Percentiles rank a stretch among this genome's conserved stretches.
phyloP scores from a whole-genome alignment of 2,113 vertebrate species.

The Hyperopisus bebe region DNA sequence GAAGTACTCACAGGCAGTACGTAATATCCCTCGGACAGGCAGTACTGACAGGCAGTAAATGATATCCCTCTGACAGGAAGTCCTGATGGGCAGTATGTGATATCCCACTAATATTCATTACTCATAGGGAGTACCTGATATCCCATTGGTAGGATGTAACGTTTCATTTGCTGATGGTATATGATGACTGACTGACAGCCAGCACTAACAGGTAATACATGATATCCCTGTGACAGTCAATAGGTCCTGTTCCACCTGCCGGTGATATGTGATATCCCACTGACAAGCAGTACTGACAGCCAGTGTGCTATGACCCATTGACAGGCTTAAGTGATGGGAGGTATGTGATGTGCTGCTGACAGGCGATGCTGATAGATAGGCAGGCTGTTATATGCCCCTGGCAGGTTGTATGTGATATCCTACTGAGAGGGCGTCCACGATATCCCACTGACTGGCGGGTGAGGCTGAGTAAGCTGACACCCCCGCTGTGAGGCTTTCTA shows the following conservation, averaged over 20 bases:
- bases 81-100: too few species aligned
- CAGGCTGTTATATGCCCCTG: background rate
- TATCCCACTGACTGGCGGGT: background rate
- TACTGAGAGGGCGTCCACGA: background rate
- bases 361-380: background rate
- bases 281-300: background rate
- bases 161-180: background rate
- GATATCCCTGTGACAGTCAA: background rate
- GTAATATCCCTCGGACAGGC: background rate
- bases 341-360: background rate
- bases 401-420: background rate
- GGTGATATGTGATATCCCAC: background rate
- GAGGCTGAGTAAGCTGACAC: background rate
- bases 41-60: background rate
- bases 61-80: too few species aligned
- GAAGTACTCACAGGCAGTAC: too few species aligned
- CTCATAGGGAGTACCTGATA: background rate
- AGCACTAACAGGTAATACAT: background rate
- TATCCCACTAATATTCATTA: background rate
- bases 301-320: background rate
- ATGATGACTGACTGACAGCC: background rate
- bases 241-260: background rate
- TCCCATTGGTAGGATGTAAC: background rate
- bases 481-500: background rate
- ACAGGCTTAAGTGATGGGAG: background rate